Conservation (phyloP, 2,797 vertebrate genomes). For the Pristis pectinata region DNA sequence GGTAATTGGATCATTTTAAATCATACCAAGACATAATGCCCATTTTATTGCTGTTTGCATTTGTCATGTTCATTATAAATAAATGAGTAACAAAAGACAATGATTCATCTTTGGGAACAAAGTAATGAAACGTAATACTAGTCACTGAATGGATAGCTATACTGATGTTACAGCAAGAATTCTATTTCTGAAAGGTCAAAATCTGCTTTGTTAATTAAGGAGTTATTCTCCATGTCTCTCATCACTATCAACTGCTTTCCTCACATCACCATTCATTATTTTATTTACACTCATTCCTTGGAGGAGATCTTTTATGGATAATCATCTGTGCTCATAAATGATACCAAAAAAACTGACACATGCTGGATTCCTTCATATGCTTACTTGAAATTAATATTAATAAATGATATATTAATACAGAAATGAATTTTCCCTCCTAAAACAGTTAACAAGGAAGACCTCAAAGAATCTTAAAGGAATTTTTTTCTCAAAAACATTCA, state of each 20-base stretch:
- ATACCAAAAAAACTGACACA: neutral
- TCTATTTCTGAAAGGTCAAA: slow-evolving; percentile 8
- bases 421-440: neutral
- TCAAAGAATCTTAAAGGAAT: neutral
- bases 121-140: slow-evolving; percentile 10
- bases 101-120: slow-evolving; percentile 11
- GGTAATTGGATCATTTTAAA: neutral
- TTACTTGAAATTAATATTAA: neutral
- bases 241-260: neutral
- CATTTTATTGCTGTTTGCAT: neutral
- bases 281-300: neutral
- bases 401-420: neutral
- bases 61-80: neutral
- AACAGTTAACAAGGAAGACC: neutral
- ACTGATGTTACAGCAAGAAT: neutral
- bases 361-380: neutral
- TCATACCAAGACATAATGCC: neutral
- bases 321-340: neutral
- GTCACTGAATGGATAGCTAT: neutral
- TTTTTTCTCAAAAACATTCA: neutral
- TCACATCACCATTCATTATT: slow-evolving; percentile 13
- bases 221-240: neutral
- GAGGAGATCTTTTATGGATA: slow-evolving; percentile 2
- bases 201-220: slow-evolving; percentile 11
- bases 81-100: slow-evolving; percentile 12